Evolutionary conservation across 2,888 invertebrate genomes (phyloP), one percentile per base, ranked within the genome.

Genomic region (Phragmatobia fuliginosa): DNA sequence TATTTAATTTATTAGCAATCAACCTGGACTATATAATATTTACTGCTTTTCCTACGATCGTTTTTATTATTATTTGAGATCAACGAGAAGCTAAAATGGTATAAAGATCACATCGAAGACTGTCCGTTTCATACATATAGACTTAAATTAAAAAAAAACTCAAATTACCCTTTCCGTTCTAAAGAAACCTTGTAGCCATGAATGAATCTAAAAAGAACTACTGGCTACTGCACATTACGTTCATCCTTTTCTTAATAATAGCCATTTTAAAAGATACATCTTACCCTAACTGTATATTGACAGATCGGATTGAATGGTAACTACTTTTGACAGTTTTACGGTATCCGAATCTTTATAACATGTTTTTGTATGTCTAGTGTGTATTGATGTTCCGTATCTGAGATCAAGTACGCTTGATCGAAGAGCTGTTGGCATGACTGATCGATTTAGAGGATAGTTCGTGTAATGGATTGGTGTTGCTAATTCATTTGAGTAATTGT

Each of bases 341-440:
- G 82, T 81, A 79, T 67, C 73, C 76, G 66, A 73, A 80, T 70
- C 76, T 70, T 77, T 78, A 77, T 75, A 74, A 72, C 73, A 68
- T 62, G 72, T 79, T 68, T 70, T 79, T 74, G 70, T 66, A 49
- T 67, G 58, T 76, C 33, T 63, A 68, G 72, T 71, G 72, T 74
- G 69, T 76, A 76, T 82, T 72, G 78, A 80, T 80, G 69, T 81
- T 79, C 73, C 78, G 78, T 73, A 76, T 80, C 77, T 74, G 68
- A 68, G 58, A 80, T 83, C 78, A 80, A 82, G 79, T 79, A 74
- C 78, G 82, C 79, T 78, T 86, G 84, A 87, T 86, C 80, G 84
- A 81, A 79, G 69, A 81, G 64, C 68, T 74, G 78, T 75, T 71
- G 75, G 80, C 79, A 78, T 85, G 81, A 85, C 84, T 70, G 78